These are phyloP conservation scores for Lottia scabra DNA, from an alignment of 2,888 invertebrate genomes.

Conservation along the genomic window DNA sequence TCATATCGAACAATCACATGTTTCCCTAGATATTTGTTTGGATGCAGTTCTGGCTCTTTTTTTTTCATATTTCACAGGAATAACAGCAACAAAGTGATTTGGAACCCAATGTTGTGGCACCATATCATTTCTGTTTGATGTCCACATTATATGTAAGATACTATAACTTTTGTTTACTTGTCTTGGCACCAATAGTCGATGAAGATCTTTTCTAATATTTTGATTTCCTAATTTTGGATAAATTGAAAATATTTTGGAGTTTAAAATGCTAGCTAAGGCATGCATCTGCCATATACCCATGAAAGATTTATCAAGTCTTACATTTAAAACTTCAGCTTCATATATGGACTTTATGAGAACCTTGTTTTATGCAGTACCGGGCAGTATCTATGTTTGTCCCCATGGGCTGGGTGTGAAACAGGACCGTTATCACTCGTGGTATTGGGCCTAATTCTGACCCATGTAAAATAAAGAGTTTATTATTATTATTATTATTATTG, in stretches of 20 bases:
- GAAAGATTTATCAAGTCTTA: conserved; percentile 8
- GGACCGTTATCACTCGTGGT: too few species aligned
- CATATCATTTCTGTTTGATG: neutral
- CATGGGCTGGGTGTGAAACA: too few species aligned
- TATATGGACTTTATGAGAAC: too few species aligned
- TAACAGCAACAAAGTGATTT: conserved; percentile 5
- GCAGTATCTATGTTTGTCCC: too few species aligned
- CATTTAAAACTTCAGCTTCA: neutral
- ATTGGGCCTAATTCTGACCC: too few species aligned
- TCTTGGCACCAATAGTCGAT: conserved; percentile 23
- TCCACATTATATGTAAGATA: conserved; percentile 9
- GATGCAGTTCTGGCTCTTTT: neutral
- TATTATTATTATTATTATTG: too few species aligned
- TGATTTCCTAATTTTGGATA: conserved; percentile 29
- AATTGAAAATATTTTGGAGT: conserved; percentile 18
- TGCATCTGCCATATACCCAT: conserved; percentile 37
- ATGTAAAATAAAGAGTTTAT: too few species aligned
- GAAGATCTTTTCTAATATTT: conserved; percentile 25
- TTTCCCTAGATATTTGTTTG: too few species aligned
- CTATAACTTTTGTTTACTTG: too few species aligned
- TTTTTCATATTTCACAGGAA: neutral
- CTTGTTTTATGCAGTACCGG: too few species aligned
- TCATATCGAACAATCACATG: too few species aligned
- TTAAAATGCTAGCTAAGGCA: conserved; percentile 27
- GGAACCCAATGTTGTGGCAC: neutral